Conservation (phyloP, 2,888 invertebrate genomes). For the Lasioglossum leucozonium region DNA sequence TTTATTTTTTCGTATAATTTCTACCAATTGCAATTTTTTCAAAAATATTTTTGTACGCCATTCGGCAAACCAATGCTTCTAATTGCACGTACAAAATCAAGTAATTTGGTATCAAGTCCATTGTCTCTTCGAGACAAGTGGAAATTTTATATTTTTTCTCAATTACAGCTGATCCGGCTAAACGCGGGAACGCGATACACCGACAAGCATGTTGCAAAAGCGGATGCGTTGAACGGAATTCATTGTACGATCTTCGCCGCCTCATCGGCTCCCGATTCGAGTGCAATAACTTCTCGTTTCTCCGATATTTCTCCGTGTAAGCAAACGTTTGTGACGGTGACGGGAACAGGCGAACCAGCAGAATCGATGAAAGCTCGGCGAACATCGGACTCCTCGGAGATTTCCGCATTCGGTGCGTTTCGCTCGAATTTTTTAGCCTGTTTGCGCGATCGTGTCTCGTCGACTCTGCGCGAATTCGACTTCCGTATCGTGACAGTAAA, state of each 20-base stretch:
- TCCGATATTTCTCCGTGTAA: constrained; percentile 30
- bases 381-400: constrained; percentile 28
- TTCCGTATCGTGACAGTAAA: not conserved
- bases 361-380: constrained; percentile 30
- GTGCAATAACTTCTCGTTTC: constrained; percentile 52
- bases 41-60: no score
- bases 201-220: constrained; percentile 5
- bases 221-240: constrained; percentile 67
- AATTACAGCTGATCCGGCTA: constrained; percentile 23
- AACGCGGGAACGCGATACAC: constrained; percentile 20
- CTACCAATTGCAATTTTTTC: no score
- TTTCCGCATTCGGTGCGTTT: constrained; percentile 39
- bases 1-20: no score
- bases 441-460: constrained; percentile 1
- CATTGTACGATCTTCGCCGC: constrained; percentile 53
- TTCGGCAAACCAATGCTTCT: no score
- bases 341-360: not conserved
- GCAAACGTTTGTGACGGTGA: constrained; percentile 36
- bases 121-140: not conserved
- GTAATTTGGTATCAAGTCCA: no score
- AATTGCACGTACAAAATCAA: no score
- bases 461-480: not conserved
- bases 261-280: constrained; percentile 34
- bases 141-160: constrained; percentile 20
- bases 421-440: constrained; percentile 21